phyloP scores from a whole-genome alignment of 2,113 vertebrate species.

The Phaethon lepturus region DNA sequence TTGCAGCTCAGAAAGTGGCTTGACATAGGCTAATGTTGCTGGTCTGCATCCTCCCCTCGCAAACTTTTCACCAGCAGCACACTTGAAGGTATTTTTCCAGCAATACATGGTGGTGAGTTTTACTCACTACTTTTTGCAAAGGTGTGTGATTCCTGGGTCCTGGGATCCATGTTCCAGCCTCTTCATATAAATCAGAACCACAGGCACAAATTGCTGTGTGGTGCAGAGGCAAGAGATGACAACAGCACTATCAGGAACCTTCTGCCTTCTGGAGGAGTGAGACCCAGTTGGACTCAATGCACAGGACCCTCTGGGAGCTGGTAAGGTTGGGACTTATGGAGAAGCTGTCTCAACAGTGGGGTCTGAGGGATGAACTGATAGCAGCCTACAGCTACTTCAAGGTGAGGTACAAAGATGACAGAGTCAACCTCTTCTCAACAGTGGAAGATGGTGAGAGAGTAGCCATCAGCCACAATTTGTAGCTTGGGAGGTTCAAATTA shows the following conservation, averaged over 20 bases:
- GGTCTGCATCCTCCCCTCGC: not conserved
- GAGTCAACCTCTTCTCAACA: not conserved
- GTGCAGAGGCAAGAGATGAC: not conserved
- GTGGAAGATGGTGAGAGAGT: not conserved
- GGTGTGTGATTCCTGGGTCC: not conserved
- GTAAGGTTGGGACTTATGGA: not conserved
- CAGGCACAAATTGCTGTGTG: not conserved
- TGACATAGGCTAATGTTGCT: not conserved
- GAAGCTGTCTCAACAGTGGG: not conserved
- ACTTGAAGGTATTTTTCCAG: not conserved
- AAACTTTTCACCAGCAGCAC: not conserved
- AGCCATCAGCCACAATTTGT: not conserved
- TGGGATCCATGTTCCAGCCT: not conserved
- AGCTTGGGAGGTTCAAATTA: not conserved
- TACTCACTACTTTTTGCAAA: not conserved
- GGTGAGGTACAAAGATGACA: not conserved
- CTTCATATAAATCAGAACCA: not conserved
- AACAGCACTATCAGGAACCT: not conserved
- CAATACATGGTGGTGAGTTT: not conserved
- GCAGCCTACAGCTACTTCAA: not conserved
- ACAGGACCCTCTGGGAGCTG: not conserved
- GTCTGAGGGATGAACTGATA: not conserved
- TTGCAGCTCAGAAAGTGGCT: not conserved
- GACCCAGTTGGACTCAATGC: not conserved
- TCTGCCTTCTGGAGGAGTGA: not conserved